Conservation (phyloP, 2,797 vertebrate genomes). For the Leucoraja ocellata region DNA sequence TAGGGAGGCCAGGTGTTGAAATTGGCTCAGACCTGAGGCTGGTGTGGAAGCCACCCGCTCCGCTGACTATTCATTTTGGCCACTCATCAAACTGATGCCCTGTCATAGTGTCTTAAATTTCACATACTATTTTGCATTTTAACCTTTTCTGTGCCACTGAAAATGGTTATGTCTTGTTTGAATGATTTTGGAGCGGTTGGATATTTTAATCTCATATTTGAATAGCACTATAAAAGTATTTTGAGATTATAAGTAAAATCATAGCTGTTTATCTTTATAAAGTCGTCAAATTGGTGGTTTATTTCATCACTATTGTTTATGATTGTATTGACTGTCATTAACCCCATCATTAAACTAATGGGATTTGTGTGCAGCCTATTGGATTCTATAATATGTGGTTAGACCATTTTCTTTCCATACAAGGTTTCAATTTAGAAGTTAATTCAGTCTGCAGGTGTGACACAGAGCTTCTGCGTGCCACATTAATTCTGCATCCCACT, state of each 20-base stretch:
- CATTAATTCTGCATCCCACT: too few relatives aligned
- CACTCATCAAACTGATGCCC: not conserved
- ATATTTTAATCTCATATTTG: not conserved
- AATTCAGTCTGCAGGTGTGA: too few relatives aligned
- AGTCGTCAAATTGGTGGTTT: constrained; percentile 6
- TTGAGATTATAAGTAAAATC: not conserved
- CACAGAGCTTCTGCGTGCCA: too few relatives aligned
- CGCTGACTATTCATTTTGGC: not conserved
- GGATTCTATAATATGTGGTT: not conserved
- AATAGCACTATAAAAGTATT: not conserved
- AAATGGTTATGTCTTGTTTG: not conserved
- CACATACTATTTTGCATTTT: not conserved
- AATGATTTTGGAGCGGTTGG: not conserved
- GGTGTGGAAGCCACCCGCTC: not conserved
- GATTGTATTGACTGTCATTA: not conserved
- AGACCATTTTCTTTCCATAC: not conserved
- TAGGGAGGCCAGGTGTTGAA: not conserved
- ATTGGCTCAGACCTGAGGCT: not conserved
- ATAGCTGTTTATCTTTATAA: constrained; percentile 7
- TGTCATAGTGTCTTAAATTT: not conserved
- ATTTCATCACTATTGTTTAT: constrained; percentile 18
- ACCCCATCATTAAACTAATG: not conserved
- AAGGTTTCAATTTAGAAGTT: not conserved
- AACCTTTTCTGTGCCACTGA: not conserved
- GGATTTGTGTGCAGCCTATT: not conserved